Evolutionary conservation across 2,797 vertebrate species (phyloP).

Genomic region (Labeo calbasu): DNA sequence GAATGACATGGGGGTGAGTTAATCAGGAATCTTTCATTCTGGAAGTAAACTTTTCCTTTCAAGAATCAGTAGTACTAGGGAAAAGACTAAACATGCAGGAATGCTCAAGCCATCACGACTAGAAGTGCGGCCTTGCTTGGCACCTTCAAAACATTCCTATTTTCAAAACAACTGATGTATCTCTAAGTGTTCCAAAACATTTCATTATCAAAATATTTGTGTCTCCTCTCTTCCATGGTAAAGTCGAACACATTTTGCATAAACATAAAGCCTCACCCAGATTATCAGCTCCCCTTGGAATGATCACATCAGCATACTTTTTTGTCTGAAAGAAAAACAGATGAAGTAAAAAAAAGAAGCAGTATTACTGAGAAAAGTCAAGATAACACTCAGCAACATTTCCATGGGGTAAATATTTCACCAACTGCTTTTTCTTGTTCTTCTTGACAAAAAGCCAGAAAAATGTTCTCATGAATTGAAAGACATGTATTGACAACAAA

Average conservation of each 20-base stretch:
- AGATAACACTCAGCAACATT: background rate
- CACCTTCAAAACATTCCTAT: slow-evolving; percentile 28
- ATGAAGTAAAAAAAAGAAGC: background rate
- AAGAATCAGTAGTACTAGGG: background rate
- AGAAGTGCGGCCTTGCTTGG: slow-evolving; percentile 41
- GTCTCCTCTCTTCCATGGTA: slow-evolving; percentile 11
- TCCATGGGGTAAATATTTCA: slow-evolving; percentile 22
- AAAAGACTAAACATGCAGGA: slow-evolving; percentile 16
- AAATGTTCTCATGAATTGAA: background rate
- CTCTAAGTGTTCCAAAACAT: slow-evolving; percentile 45
- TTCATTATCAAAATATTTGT: slow-evolving; percentile 25
- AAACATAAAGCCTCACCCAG: slow-evolving; percentile 80
- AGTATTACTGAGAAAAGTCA: too few species aligned
- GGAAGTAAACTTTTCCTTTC: too few species aligned
- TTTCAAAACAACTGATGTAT: slow-evolving; percentile 49
- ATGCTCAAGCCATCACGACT: background rate
- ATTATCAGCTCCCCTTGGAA: slow-evolving; percentile 93
- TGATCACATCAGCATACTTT: slow-evolving; percentile 95
- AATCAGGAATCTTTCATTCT: too few species aligned
- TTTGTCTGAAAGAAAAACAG: slow-evolving; percentile 82
- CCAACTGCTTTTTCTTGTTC: slow-evolving; percentile 21
- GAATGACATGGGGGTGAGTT: too few species aligned
- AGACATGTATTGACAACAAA: background rate
- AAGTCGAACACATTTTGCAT: slow-evolving; percentile 17
- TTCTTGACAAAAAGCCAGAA: slow-evolving; percentile 22